phyloP scores from a whole-genome alignment of 2,113 vertebrate genomes.

The Anguilla japonica region DNA sequence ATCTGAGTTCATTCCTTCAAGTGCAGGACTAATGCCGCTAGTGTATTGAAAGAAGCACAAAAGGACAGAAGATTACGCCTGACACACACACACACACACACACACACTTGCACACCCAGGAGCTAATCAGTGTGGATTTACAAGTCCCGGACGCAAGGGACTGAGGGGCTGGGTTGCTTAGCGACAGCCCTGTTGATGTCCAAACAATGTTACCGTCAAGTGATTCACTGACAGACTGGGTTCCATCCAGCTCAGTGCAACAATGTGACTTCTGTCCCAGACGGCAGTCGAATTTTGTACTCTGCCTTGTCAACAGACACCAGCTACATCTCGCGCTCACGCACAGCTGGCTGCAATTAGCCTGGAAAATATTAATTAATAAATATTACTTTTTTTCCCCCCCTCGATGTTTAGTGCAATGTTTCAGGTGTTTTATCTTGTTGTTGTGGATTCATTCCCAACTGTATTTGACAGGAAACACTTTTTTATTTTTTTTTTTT shows the following conservation, averaged over 20 bases:
- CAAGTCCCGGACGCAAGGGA: constrained; percentile 47
- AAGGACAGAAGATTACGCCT: constrained; percentile 26
- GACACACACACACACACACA: constrained; percentile 6
- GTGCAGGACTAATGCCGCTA: not conserved
- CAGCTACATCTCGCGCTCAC: not conserved
- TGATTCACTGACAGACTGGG: constrained; percentile 48
- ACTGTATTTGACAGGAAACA: not conserved
- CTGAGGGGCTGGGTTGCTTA: constrained; percentile 59
- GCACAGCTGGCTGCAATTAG: not conserved
- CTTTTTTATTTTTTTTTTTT: not conserved
- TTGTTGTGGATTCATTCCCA: not conserved
- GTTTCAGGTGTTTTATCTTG: not conserved
- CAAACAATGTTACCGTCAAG: constrained; percentile 66
- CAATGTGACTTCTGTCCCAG: constrained; percentile 60
- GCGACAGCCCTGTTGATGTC: constrained; percentile 68
- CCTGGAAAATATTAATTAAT: not conserved
- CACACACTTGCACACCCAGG: constrained; percentile 24
- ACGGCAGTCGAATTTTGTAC: constrained; percentile 28
- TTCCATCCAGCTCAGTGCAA: constrained; percentile 54
- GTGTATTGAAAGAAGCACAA: constrained; percentile 13
- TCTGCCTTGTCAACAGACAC: not conserved
- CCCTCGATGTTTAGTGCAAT: too few species aligned
- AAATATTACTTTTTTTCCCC: too few species aligned
- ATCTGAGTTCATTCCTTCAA: constrained; percentile 18
- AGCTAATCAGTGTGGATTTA: constrained; percentile 54